A percentile compares a stretch with the other conserved stretches of the same genome.
phyloP scores from a whole-genome alignment of 2,113 vertebrate genomes.

The Protobothrops flavoviridis region DNA sequence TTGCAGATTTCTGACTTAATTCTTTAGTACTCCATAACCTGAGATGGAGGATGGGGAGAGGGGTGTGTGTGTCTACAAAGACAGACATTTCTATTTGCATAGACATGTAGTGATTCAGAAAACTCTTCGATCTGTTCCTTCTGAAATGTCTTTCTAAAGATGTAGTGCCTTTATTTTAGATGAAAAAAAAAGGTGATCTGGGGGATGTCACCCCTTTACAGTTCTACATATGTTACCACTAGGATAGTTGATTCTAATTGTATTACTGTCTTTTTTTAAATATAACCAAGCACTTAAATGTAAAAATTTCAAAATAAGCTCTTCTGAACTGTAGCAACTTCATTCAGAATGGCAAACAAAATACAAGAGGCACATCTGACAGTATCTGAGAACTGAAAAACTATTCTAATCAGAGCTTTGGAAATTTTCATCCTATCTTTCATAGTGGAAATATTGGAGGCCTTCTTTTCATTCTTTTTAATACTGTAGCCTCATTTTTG shows the following conservation, averaged over 20 bases:
- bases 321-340: not conserved
- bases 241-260: not conserved
- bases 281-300: not conserved
- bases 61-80: not conserved
- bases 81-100: not conserved
- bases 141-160: not conserved
- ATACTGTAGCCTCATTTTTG: not conserved
- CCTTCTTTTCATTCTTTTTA: constrained; percentile 11
- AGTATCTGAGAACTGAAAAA: not conserved
- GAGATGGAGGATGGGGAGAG: too few relatives aligned
- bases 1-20: not conserved
- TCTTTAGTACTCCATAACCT: not conserved
- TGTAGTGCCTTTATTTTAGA: not conserved
- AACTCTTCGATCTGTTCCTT: not conserved
- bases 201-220: not conserved
- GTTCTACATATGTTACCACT: not conserved
- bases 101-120: not conserved
- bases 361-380: not conserved
- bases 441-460: not conserved
- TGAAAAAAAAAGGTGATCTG: not conserved
- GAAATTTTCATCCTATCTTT: not conserved
- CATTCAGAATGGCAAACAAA: constrained; percentile 3
- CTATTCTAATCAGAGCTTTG: not conserved
- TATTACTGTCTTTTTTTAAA: not conserved
- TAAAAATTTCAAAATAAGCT: not conserved